Conservation (phyloP, 1,140 invertebrate species). For the Drosophila bocki region DNA sequence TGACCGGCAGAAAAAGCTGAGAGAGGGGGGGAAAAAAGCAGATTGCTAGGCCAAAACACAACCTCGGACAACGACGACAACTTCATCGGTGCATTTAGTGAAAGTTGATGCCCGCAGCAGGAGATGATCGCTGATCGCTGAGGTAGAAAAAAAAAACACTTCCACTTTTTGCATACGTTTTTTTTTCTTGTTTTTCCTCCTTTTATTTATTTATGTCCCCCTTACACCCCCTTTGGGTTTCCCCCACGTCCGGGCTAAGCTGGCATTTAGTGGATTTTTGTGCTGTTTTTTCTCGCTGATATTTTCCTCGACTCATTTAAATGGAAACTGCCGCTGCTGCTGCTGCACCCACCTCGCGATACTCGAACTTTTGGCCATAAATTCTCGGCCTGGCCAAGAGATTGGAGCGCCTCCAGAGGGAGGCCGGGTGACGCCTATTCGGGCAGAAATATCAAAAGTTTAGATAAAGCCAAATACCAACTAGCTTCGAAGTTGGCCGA, state of each 20-base stretch:
- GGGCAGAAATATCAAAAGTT: conserved; percentile 42
- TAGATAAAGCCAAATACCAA: conserved; percentile 42
- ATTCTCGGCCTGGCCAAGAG: conserved; percentile 34
- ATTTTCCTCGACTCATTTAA: conserved; percentile 49
- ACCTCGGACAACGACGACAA: conserved; percentile 32
- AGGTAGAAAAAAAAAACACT: conserved; percentile 37
- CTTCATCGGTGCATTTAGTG: conserved; percentile 51
- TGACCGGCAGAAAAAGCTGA: not conserved
- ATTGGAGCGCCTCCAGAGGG: conserved; percentile 2
- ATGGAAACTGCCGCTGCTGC: conserved; percentile 36
- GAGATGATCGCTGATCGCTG: conserved; percentile 50
- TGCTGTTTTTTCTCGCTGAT: conserved; percentile 8
- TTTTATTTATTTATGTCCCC: conserved; percentile 13
- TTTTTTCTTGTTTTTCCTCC: conserved; percentile 6
- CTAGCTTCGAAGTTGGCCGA: conserved; percentile 21
- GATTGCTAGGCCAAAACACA: conserved; percentile 20
- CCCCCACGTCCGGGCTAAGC: not conserved
- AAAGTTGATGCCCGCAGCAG: conserved; percentile 61
- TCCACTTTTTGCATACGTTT: conserved; percentile 51
- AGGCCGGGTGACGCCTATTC: conserved; percentile 21
- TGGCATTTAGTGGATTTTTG: conserved; percentile 39
- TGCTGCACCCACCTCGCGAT: conserved; percentile 52
- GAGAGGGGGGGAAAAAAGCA: not conserved
- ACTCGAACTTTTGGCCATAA: conserved; percentile 47
- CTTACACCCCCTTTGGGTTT: not conserved